These are phyloP conservation scores for Eurytoma californica DNA, from an alignment of 2,888 invertebrate species.

Conservation along the genomic window DNA sequence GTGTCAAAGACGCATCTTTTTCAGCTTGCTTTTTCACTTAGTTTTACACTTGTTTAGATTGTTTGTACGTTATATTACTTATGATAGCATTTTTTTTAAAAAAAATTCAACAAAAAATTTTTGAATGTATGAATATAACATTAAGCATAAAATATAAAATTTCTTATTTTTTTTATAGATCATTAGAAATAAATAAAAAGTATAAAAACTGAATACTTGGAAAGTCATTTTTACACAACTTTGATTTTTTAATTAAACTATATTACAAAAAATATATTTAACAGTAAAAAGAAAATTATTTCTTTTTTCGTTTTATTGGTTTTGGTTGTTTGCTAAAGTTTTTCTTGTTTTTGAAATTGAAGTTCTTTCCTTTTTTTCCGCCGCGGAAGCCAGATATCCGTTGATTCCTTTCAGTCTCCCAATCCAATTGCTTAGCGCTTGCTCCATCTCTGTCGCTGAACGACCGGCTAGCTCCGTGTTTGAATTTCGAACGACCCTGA, in stretches of 20 bases:
- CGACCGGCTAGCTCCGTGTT: constrained; percentile 82
- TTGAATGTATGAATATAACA: constrained; percentile 38
- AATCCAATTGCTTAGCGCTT: constrained; percentile 85
- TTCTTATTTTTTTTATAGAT: constrained; percentile 48
- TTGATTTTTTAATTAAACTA: constrained; percentile 12
- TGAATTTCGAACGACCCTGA: constrained; percentile 79
- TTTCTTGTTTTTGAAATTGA: constrained; percentile 38
- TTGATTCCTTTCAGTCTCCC: constrained; percentile 83
- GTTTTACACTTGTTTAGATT: constrained; percentile 31
- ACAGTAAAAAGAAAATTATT: constrained; percentile 33
- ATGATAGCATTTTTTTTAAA: constrained; percentile 24
- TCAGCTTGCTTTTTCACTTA: constrained; percentile 11
- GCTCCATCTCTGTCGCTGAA: constrained; percentile 87
- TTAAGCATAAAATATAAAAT: constrained; percentile 36
- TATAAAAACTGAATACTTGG: constrained; percentile 5
- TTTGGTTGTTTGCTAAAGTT: constrained; percentile 41
- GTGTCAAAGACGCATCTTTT: constrained; percentile 20
- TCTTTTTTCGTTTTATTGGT: constrained; percentile 33
- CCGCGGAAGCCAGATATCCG: constrained; percentile 58
- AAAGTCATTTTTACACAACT: constrained; percentile 13
- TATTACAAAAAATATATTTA: constrained; percentile 7
- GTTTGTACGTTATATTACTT: constrained; percentile 32
- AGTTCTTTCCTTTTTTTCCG: constrained; percentile 52
- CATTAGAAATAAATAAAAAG: constrained; percentile 44
- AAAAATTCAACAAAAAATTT: constrained; percentile 26